Conservation (phyloP, 2,113 vertebrate species). For the Xenopus tropicalis region DNA sequence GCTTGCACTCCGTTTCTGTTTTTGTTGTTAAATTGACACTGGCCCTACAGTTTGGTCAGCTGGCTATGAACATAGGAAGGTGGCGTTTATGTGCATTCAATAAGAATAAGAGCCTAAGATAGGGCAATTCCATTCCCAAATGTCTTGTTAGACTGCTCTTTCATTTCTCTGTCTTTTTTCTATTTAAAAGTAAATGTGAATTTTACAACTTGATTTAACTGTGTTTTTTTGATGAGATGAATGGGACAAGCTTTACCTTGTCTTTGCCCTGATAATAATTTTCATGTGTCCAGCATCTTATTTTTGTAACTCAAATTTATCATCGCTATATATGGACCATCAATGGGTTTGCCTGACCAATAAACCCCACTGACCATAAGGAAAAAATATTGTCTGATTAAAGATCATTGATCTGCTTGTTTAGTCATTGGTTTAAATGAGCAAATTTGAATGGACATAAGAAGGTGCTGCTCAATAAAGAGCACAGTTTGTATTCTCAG, state of each 20-base stretch:
- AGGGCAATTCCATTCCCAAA: conserved; percentile 15
- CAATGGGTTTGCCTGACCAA: too few species aligned
- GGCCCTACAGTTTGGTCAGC: conserved; percentile 54
- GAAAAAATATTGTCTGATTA: too few species aligned
- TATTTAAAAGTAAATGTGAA: background rate
- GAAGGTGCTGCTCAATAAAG: too few species aligned
- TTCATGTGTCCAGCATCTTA: too few species aligned
- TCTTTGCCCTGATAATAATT: too few species aligned
- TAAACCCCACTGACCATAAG: too few species aligned
- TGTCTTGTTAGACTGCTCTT: background rate
- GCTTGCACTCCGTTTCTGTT: conserved; percentile 45
- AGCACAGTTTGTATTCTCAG: too few species aligned
- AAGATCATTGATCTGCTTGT: background rate
- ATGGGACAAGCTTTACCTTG: background rate
- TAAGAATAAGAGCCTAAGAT: conserved; percentile 39
- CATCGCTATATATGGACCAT: too few species aligned
- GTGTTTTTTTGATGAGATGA: background rate
- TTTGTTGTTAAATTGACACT: conserved; percentile 58
- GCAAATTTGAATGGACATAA: too few species aligned
- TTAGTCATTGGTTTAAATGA: too few species aligned
- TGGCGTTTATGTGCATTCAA: conserved; percentile 67
- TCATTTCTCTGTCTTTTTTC: background rate
- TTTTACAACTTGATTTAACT: background rate
- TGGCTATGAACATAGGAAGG: conserved; percentile 56
- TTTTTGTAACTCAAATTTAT: too few species aligned